phyloP scores from a whole-genome alignment of 2,113 vertebrate species.

The Chitala chitala region DNA sequence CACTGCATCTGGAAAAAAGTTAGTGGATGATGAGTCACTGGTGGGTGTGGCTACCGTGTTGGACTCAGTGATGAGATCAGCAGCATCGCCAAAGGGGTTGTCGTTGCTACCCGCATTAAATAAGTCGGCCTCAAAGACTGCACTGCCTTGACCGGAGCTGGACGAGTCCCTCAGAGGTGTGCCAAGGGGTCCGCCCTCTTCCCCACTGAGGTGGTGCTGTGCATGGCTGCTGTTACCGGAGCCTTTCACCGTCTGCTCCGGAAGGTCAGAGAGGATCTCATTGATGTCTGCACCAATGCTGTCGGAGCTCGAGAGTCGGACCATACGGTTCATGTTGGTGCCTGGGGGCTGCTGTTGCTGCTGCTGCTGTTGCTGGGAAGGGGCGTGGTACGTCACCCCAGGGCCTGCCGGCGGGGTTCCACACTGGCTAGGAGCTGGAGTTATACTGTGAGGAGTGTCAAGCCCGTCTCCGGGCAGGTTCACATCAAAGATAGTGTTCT shows the following conservation, averaged over 20 bases:
- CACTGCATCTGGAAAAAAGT: constrained; percentile 85
- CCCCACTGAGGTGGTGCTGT: constrained; percentile 64
- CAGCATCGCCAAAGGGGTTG: constrained; percentile 89
- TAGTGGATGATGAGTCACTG: constrained; percentile 87
- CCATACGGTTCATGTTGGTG: constrained; percentile 78
- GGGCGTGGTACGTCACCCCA: constrained; percentile 56
- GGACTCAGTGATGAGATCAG: constrained; percentile 88
- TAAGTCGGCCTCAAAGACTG: constrained; percentile 91
- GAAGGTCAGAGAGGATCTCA: constrained; percentile 92
- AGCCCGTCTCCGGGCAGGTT: constrained; percentile 85
- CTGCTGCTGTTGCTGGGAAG: constrained; percentile 50
- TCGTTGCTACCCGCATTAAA: constrained; percentile 87
- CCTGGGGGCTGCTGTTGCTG: constrained; percentile 64
- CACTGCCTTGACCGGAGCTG: constrained; percentile 90
- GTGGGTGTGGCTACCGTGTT: constrained; percentile 80
- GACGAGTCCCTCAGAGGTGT: constrained; percentile 94
- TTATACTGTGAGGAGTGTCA: constrained; percentile 90
- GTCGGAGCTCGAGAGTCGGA: constrained; percentile 89
- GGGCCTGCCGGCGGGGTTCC: constrained; percentile 82
- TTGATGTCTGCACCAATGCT: constrained; percentile 92
- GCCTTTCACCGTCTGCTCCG: constrained; percentile 86
- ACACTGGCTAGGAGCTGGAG: constrained; percentile 93
- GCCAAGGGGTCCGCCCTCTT: constrained; percentile 82
- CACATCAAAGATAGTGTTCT: constrained; percentile 95
- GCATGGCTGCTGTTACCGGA: constrained; percentile 48